Percentiles rank a stretch among this genome's conserved stretches.
Conservation (phyloP, 1,140 invertebrate species). For the Magallana gigas region DNA sequence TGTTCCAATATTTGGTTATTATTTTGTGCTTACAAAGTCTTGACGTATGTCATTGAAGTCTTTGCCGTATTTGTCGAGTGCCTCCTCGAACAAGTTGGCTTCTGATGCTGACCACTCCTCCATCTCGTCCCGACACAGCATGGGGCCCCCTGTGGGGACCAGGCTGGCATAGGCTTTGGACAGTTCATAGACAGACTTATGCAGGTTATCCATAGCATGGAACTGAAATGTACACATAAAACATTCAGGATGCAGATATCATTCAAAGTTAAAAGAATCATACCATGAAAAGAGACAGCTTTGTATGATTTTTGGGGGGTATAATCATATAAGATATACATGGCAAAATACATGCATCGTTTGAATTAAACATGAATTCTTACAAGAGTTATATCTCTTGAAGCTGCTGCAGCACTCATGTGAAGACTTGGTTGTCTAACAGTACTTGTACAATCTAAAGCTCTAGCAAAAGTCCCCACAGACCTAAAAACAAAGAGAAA, state of each 20-base stretch:
- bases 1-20: too few relatives aligned
- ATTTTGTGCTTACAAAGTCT: conserved; percentile 92
- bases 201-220: conserved; percentile 98
- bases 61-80: conserved; percentile 98
- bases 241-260: too few relatives aligned
- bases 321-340: conserved; percentile 13
- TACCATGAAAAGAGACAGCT: too few relatives aligned
- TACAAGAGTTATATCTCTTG: conserved; percentile 97
- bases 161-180: conserved; percentile 94
- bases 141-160: conserved; percentile 95
- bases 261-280: too few relatives aligned
- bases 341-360: background rate
- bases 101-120: conserved; percentile 99
- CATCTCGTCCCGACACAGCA: conserved; percentile 99
- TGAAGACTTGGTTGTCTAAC: conserved; percentile 98
- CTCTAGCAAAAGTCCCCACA: conserved; percentile 98
- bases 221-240: conserved; percentile 83
- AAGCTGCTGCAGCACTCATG: conserved; percentile 99
- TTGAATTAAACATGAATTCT: conserved; percentile 66
- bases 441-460: conserved; percentile 97
- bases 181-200: conserved; percentile 95
- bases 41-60: conserved; percentile 99
- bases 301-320: too few relatives aligned
- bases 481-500: conserved; percentile 82
- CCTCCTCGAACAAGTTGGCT: conserved; percentile 99